phyloP scores from a whole-genome alignment of 2,113 vertebrate species.

The Ahaetulla prasina region DNA sequence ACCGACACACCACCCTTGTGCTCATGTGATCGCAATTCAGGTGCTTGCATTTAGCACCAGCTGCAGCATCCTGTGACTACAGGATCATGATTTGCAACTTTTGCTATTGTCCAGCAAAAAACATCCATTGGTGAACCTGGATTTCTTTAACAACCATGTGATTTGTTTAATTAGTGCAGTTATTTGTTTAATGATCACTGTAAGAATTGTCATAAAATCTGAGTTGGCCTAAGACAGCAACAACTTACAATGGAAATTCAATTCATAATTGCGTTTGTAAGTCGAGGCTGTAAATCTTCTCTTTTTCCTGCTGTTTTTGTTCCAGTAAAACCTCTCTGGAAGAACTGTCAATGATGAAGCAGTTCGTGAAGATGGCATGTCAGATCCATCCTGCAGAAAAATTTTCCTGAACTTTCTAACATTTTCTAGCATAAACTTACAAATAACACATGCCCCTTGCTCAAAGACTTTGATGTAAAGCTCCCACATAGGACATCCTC shows the following conservation, averaged over 20 bases:
- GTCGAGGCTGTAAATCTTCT: neutral
- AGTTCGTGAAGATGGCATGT: neutral
- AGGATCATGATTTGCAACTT: neutral
- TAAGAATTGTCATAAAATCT: neutral
- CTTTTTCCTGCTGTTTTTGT: neutral
- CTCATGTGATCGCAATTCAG: neutral
- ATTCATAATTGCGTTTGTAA: neutral
- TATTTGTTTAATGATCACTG: neutral
- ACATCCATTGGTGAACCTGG: neutral
- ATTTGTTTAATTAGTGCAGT: neutral
- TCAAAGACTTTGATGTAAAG: neutral
- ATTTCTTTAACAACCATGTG: neutral
- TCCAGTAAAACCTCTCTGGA: neutral
- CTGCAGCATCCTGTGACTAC: neutral
- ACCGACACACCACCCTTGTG: neutral
- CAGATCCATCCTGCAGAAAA: neutral
- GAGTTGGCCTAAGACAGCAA: neutral
- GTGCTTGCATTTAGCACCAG: neutral
- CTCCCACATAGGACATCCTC: neutral
- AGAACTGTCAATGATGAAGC: neutral
- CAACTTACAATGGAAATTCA: neutral
- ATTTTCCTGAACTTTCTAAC: neutral
- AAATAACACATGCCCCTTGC: neutral
- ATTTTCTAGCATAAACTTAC: neutral
- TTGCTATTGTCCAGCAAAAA: neutral